These are phyloP conservation scores for Agriotes lineatus DNA, from an alignment of 2,888 invertebrate genomes.

Conservation along the genomic window DNA sequence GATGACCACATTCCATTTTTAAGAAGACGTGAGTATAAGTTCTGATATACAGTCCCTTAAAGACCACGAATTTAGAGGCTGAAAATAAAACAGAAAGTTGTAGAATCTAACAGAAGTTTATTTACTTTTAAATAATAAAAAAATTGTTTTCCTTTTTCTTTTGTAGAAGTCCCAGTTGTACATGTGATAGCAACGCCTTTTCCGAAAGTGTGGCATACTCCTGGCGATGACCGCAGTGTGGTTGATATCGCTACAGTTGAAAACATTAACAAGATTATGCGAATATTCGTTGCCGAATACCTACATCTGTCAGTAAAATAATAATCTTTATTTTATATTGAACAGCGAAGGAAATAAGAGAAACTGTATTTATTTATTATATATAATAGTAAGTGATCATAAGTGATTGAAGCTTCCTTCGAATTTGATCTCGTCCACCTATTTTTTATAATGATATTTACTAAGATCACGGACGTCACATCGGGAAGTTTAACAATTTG, in stretches of 20 bases:
- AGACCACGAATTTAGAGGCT: no score
- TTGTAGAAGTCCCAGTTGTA: conserved; percentile 88
- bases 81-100: no score
- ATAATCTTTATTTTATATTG: not conserved
- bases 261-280: conserved; percentile 90
- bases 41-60: not conserved
- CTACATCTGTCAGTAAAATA: conserved; percentile 70
- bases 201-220: conserved; percentile 92
- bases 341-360: conserved; percentile 4
- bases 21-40: conserved; percentile 61
- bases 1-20: conserved; percentile 94
- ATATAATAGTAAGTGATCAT: not conserved
- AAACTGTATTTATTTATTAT: not conserved
- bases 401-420: no score
- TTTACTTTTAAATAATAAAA: no score
- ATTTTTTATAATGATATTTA: no score
- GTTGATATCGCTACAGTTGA: conserved; percentile 87
- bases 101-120: no score
- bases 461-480: no score
- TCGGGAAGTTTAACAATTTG: no score
- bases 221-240: conserved; percentile 80
- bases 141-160: no score
- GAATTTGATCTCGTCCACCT: no score
- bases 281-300: conserved; percentile 90
- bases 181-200: conserved; percentile 95